Percentiles rank a stretch among this genome's conserved stretches.
phyloP scores from a whole-genome alignment of 37 sponge, comb jelly and placozoan genomes.

The Spongilla lacustris region DNA sequence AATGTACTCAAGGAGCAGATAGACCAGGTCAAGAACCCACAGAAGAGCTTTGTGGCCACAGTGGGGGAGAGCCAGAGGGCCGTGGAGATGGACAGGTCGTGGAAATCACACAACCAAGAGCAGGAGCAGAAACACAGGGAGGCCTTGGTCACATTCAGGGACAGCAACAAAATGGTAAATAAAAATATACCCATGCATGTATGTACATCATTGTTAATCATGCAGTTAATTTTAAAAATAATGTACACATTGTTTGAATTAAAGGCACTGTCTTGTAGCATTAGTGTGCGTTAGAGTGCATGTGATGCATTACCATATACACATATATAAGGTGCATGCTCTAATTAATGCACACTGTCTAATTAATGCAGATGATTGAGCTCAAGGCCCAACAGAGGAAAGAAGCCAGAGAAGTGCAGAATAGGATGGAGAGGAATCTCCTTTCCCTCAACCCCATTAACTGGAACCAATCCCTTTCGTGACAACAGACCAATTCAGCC shows the following conservation, averaged over 20 bases:
- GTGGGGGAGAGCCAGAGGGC: constrained; percentile 29
- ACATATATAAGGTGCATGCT: too few species aligned
- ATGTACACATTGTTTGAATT: too few species aligned
- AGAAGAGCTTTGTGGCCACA: constrained; percentile 2
- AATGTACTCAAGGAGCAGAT: constrained; percentile 40
- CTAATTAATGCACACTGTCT: too few species aligned
- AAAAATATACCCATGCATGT: too few species aligned
- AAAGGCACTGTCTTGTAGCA: too few species aligned
- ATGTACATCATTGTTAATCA: too few species aligned
- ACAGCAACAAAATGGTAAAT: constrained; percentile 66
- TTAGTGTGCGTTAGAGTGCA: too few species aligned
- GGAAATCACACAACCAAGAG: constrained; percentile 11
- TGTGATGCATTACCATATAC: too few species aligned
- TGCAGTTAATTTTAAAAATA: too few species aligned
- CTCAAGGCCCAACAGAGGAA: constrained; percentile 41
- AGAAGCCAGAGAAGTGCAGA: constrained; percentile 6
- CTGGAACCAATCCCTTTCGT: constrained; percentile 69
- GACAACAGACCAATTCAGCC: neutral
- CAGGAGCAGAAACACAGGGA: neutral
- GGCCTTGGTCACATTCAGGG: constrained; percentile 22
- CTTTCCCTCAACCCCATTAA: constrained; percentile 65
- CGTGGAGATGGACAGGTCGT: constrained; percentile 9
- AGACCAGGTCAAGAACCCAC: constrained; percentile 15
- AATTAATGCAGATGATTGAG: constrained; percentile 71
- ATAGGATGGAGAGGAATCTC: constrained; percentile 27